Evolutionary conservation across 2,888 invertebrate species (phyloP).

Genomic region (Nemotelus pantherinus): DNA sequence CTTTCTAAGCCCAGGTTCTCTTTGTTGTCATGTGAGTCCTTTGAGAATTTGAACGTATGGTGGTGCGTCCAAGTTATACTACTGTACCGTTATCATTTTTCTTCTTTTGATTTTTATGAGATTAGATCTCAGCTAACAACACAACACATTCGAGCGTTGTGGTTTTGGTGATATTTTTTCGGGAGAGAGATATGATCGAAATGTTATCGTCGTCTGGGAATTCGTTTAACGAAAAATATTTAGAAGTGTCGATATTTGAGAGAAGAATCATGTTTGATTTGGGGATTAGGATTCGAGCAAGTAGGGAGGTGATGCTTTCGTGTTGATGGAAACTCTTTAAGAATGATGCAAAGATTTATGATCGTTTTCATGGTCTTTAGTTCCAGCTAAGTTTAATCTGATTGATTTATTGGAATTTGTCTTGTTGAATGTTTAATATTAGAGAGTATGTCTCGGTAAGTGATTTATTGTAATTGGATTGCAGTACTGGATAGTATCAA

Average conservation of each 20-base stretch:
- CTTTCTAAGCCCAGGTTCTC: background rate
- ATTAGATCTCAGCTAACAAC: background rate
- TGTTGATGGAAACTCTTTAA: too few relatives aligned
- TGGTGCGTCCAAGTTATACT: background rate
- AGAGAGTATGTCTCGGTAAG: too few relatives aligned
- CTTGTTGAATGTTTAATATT: too few relatives aligned
- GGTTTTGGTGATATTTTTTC: background rate
- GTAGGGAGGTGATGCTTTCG: too few relatives aligned
- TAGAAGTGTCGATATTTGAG: background rate
- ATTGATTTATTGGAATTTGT: too few relatives aligned
- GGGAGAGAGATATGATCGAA: background rate
- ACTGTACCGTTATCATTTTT: constrained; percentile 20
- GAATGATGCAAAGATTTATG: too few relatives aligned
- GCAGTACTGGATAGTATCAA: too few relatives aligned
- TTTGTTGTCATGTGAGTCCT: background rate
- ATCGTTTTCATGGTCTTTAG: too few relatives aligned
- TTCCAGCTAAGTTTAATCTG: too few relatives aligned
- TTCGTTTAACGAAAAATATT: background rate
- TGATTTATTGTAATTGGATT: too few relatives aligned
- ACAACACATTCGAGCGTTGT: background rate
- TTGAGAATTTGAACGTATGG: background rate
- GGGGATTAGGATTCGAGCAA: too few relatives aligned
- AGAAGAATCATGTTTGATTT: too few relatives aligned
- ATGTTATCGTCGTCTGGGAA: background rate
- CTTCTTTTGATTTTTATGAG: constrained; percentile 27